Evolutionary conservation across 2,888 invertebrate genomes (phyloP).

Genomic region (Drosophila austrosaltans): DNA sequence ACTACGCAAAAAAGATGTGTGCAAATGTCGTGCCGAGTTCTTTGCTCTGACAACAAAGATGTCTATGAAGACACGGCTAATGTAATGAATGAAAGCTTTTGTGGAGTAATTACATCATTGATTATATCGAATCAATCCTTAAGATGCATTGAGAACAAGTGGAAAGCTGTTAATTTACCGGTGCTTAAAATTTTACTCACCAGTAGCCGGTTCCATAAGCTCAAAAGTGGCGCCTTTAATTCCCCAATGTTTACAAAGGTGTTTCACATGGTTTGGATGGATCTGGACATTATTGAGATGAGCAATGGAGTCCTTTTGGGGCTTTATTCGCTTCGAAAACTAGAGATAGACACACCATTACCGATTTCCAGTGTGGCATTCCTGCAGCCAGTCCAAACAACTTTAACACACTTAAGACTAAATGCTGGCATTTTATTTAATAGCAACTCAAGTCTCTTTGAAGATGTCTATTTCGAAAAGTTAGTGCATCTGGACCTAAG

Average conservation of each 20-base stretch:
- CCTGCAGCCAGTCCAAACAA: slow-evolving; percentile 78
- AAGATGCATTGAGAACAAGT: slow-evolving; percentile 43
- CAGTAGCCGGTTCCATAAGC: slow-evolving; percentile 49
- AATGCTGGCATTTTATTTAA: slow-evolving; percentile 56
- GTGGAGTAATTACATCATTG: slow-evolving; percentile 39
- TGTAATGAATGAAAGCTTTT: slow-evolving; percentile 33
- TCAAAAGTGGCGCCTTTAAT: slow-evolving; percentile 73
- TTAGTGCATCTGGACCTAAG: slow-evolving; percentile 74
- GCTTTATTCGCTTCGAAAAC: slow-evolving; percentile 60
- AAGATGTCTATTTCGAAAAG: slow-evolving; percentile 58
- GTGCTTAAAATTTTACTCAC: slow-evolving; percentile 62
- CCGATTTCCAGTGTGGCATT: slow-evolving; percentile 60
- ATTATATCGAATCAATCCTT: slow-evolving; percentile 26
- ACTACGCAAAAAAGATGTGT: slow-evolving; percentile 26
- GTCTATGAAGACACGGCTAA: slow-evolving; percentile 36
- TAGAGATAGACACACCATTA: slow-evolving; percentile 64
- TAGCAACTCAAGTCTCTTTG: slow-evolving; percentile 63
- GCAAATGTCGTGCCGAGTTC: slow-evolving; percentile 38
- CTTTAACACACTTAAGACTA: slow-evolving; percentile 65
- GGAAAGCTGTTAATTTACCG: slow-evolving; percentile 43
- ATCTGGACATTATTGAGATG: slow-evolving; percentile 55
- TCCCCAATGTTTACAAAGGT: slow-evolving; percentile 67
- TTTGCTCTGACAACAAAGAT: slow-evolving; percentile 32
- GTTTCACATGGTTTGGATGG: slow-evolving; percentile 50
- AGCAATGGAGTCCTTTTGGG: slow-evolving; percentile 74